These are phyloP conservation scores for Drosophila barbarae DNA, from an alignment of 2,888 invertebrate genomes.

Conservation along the genomic window DNA sequence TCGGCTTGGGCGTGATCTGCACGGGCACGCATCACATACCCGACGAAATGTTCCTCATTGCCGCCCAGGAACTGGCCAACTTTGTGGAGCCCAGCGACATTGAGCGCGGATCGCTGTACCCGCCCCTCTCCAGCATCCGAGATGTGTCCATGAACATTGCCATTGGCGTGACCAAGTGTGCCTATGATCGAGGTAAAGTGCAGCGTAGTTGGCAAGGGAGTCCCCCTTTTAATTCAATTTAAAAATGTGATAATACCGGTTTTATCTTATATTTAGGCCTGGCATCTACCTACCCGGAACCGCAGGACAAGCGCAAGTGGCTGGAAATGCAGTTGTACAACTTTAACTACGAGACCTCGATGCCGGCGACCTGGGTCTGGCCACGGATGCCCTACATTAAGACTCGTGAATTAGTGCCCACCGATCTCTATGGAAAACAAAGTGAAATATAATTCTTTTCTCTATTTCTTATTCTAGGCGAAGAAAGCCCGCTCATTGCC, in stretches of 20 bases:
- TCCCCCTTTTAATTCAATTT: background rate
- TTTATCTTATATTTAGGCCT: constrained; percentile 81
- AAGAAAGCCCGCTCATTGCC: constrained; percentile 75
- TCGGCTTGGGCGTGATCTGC: constrained; percentile 95
- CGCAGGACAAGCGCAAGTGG: constrained; percentile 86
- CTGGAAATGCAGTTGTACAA: constrained; percentile 88
- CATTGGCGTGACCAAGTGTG: constrained; percentile 90
- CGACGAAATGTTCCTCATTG: constrained; percentile 95
- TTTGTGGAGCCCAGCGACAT: constrained; percentile 91
- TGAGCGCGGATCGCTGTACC: constrained; percentile 93
- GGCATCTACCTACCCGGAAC: constrained; percentile 92
- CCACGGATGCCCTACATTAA: constrained; percentile 78
- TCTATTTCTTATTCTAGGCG: constrained; percentile 61
- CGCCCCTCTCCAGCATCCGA: constrained; percentile 89
- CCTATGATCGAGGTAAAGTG: constrained; percentile 89
- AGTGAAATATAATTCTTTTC: constrained; percentile 44
- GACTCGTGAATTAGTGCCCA: constrained; percentile 77
- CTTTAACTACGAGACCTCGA: constrained; percentile 87
- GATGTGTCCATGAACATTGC: constrained; percentile 96
- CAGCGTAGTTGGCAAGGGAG: background rate
- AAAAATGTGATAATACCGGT: background rate
- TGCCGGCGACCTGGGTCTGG: constrained; percentile 87
- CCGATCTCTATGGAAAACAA: constrained; percentile 71
- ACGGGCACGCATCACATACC: constrained; percentile 96
- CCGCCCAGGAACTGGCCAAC: constrained; percentile 92